These are phyloP conservation scores for Acanthochromis polyacanthus DNA, from an alignment of 2,113 vertebrate species.

Conservation along the genomic window DNA sequence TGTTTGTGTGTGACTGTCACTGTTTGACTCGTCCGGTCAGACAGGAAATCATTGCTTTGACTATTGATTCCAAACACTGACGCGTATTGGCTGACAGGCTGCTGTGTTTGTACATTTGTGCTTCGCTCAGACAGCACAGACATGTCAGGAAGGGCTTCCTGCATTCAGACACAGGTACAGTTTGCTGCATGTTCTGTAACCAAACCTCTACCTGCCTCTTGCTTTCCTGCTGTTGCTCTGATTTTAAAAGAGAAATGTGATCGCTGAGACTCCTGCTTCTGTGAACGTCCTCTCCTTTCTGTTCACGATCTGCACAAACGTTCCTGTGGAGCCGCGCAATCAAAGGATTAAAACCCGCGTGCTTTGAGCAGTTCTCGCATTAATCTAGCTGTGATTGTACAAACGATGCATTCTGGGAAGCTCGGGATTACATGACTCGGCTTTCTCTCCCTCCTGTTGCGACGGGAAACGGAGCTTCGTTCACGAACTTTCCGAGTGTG, in stretches of 20 bases:
- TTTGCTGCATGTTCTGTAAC: not conserved
- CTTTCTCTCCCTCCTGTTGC: constrained; percentile 8
- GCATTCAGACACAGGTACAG: constrained; percentile 29
- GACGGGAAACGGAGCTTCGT: constrained; percentile 55
- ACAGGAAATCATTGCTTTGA: constrained; percentile 59
- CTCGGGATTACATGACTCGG: constrained; percentile 43
- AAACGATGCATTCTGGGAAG: constrained; percentile 15
- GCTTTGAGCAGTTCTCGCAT: not conserved
- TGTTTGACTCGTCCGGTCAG: constrained; percentile 34
- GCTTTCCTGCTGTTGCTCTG: constrained; percentile 1
- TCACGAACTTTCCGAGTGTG: constrained; percentile 73
- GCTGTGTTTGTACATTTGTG: not conserved
- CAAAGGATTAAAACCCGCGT: constrained; percentile 16
- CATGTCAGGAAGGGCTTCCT: not conserved
- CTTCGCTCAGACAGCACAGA: not conserved
- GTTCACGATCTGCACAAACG: not conserved
- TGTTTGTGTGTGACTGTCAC: not conserved
- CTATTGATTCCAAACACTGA: constrained; percentile 47
- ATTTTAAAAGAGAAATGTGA: constrained; percentile 41
- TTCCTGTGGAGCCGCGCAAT: constrained; percentile 8
- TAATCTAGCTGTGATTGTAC: not conserved
- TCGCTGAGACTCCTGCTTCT: constrained; percentile 21
- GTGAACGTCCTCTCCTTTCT: not conserved
- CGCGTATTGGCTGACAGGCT: constrained; percentile 4
- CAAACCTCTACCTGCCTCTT: not conserved